A percentile compares a stretch with the other conserved stretches of the same genome.
These are phyloP conservation scores for Oegoconia quadripuncta DNA, from an alignment of 2,888 invertebrate genomes.

Conservation along the genomic window DNA sequence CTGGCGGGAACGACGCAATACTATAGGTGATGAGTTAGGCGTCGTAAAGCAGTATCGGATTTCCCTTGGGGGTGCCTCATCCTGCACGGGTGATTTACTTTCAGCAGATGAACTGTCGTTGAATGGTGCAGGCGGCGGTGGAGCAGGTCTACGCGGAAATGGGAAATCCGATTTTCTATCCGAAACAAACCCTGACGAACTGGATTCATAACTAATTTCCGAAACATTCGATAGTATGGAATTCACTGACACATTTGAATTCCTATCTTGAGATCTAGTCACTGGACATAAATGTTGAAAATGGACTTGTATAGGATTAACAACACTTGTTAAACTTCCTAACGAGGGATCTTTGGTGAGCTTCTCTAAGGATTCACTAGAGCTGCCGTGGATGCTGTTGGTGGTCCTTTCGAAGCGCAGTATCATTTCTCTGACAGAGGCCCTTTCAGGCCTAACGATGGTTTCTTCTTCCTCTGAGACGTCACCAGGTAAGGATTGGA, in stretches of 20 bases:
- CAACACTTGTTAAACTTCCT: conserved; percentile 63
- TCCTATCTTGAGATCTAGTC: conserved; percentile 59
- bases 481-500: conserved; percentile 48
- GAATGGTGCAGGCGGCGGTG: conserved; percentile 63
- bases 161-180: conserved; percentile 59
- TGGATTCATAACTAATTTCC: conserved; percentile 67
- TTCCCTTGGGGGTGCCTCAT: conserved; percentile 39
- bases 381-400: conserved; percentile 43
- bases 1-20: conserved; percentile 56
- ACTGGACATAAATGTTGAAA: conserved; percentile 61
- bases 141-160: conserved; percentile 67
- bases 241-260: conserved; percentile 73
- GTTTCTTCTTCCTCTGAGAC: conserved; percentile 59
- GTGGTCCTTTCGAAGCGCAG: conserved; percentile 63
- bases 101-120: conserved; percentile 50
- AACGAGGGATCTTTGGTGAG: conserved; percentile 45
- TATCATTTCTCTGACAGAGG: conserved; percentile 67
- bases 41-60: conserved; percentile 57
- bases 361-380: conserved; percentile 59
- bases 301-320: conserved; percentile 61
- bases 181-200: conserved; percentile 71
- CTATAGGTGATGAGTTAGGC: conserved; percentile 58
- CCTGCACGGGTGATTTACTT: conserved; percentile 45
- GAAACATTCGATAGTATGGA: conserved; percentile 70
- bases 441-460: conserved; percentile 54